Conservation (phyloP, 64 coral and sea anemone species). For the Exaiptasia diaphana region DNA sequence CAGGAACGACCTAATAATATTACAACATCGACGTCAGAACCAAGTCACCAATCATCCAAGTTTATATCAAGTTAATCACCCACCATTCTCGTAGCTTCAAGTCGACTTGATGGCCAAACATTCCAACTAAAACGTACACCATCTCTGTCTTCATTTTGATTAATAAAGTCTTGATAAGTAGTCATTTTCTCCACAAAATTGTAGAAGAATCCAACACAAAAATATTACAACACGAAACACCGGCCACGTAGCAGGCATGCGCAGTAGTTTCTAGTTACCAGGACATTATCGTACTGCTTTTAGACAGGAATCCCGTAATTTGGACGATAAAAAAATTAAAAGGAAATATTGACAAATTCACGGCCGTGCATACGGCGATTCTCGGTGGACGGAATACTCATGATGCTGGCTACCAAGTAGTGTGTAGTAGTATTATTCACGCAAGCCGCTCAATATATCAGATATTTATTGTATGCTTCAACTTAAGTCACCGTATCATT, state of each 20-base stretch:
- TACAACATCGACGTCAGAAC: background rate
- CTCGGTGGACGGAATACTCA: too few species aligned
- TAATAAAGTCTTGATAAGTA: slow-evolving; percentile 98
- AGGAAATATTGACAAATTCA: too few species aligned
- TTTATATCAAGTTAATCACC: background rate
- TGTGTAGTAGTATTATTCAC: too few species aligned
- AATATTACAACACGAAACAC: background rate
- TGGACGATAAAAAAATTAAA: too few species aligned
- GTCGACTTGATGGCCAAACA: slow-evolving; percentile 96
- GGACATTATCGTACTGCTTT: too few species aligned
- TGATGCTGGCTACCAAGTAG: too few species aligned
- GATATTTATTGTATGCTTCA: too few species aligned
- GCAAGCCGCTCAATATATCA: too few species aligned
- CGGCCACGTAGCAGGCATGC: slow-evolving; percentile 35
- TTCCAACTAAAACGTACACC: slow-evolving; percentile 99
- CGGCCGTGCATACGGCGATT: too few species aligned
- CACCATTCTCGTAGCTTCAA: slow-evolving; percentile 99
- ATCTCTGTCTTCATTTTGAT: slow-evolving; percentile 98
- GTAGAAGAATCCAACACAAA: slow-evolving; percentile 25
- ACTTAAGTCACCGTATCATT: too few species aligned
- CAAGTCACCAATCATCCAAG: background rate
- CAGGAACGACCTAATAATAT: slow-evolving; percentile 78
- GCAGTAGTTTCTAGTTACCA: background rate
- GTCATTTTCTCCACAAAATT: slow-evolving; percentile 60
- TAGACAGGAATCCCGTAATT: too few species aligned